Conservation (phyloP, 2,797 vertebrate genomes). For the Silurus lanzhouensis region DNA sequence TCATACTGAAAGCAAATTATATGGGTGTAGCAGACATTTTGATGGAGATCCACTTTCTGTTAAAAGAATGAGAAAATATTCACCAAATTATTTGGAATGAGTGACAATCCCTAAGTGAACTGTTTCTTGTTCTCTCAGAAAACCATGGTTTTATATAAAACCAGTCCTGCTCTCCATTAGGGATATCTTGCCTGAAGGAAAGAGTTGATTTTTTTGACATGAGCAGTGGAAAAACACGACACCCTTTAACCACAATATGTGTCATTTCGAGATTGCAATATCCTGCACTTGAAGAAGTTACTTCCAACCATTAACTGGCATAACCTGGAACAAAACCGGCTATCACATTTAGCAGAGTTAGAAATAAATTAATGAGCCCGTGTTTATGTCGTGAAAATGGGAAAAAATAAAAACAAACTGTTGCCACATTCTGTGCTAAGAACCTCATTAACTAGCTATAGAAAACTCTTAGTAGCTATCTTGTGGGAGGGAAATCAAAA, state of each 20-base stretch:
- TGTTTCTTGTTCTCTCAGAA: slow-evolving; percentile 28
- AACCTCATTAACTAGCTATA: slow-evolving; percentile 22
- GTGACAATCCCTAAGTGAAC: slow-evolving; percentile 20
- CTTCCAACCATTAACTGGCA: slow-evolving; percentile 11
- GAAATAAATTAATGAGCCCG: slow-evolving; percentile 15
- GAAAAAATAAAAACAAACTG: not conserved
- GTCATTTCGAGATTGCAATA: slow-evolving; percentile 18
- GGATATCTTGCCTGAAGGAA: slow-evolving; percentile 32
- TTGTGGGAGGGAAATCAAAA: slow-evolving; percentile 15
- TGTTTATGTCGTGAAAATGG: not conserved
- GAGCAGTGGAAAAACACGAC: slow-evolving; percentile 21
- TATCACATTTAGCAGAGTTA: slow-evolving; percentile 11
- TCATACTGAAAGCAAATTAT: slow-evolving; percentile 36
- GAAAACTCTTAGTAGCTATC: slow-evolving; percentile 4
- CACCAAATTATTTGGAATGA: slow-evolving; percentile 20
- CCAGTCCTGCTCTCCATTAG: slow-evolving; percentile 32
- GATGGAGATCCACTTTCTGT: not conserved
- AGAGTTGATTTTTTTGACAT: slow-evolving; percentile 39
- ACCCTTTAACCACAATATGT: slow-evolving; percentile 29
- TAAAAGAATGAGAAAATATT: slow-evolving; percentile 27
- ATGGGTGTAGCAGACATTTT: slow-evolving; percentile 12
- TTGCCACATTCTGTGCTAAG: not conserved
- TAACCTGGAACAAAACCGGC: not conserved
- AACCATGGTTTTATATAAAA: slow-evolving; percentile 13
- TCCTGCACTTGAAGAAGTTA: slow-evolving; percentile 16